A percentile compares a stretch with the other conserved stretches of the same genome.
Evolutionary conservation across 1,140 invertebrate genomes (phyloP).

Genomic region (Panulirus ornatus): DNA sequence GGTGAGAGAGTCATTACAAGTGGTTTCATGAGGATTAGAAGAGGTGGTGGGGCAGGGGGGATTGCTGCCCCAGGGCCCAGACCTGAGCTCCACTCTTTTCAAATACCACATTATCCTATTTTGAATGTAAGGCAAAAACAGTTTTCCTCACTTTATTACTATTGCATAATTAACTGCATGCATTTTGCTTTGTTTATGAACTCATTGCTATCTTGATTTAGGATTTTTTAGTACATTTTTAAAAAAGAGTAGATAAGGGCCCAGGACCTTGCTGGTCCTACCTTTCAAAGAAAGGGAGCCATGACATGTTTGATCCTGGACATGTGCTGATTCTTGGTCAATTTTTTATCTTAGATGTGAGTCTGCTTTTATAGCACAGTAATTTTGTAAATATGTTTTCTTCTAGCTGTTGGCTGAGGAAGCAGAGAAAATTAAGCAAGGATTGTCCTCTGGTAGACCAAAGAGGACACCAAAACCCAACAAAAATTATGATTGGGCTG

Average conservation of each 20-base stretch:
- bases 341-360: neutral
- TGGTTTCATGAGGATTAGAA: too few relatives aligned
- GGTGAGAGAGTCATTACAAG: too few relatives aligned
- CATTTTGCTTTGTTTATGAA: too few relatives aligned
- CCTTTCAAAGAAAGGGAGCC: neutral
- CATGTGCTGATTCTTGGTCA: neutral
- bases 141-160: too few relatives aligned
- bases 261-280: neutral
- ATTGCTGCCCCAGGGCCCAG: too few relatives aligned
- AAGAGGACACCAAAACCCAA: constrained; percentile 60
- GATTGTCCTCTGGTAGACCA: constrained; percentile 26
- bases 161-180: too few relatives aligned
- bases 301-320: neutral
- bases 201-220: too few relatives aligned
- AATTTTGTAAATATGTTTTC: neutral
- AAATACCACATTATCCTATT: too few relatives aligned
- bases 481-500: constrained; percentile 61
- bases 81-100: too few relatives aligned
- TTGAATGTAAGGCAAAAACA: too few relatives aligned
- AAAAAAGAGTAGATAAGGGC: neutral
- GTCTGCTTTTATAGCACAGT: neutral
- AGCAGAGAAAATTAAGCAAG: constrained; percentile 50
- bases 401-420: constrained; percentile 59
- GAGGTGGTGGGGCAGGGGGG: too few relatives aligned
- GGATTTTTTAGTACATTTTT: neutral